phyloP scores from a whole-genome alignment of 2,113 vertebrate species.

The Butorides virescens region DNA sequence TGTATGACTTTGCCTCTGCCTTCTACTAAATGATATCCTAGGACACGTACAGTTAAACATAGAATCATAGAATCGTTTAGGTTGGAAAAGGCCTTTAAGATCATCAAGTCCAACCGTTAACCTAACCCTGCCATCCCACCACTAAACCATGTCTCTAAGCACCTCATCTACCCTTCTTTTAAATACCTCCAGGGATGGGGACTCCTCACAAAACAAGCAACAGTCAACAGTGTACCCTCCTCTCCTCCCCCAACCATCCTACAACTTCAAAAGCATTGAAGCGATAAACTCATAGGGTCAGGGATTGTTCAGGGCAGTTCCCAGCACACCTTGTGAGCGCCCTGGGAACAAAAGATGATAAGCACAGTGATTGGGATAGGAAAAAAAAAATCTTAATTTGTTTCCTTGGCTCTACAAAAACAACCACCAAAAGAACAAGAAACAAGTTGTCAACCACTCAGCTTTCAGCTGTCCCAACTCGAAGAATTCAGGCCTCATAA shows the following conservation, averaged over 20 bases:
- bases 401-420: background rate
- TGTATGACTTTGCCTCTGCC: background rate
- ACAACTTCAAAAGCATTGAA: background rate
- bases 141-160: too few relatives aligned
- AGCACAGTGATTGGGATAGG: fast-evolving
- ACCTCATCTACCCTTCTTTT: too few relatives aligned
- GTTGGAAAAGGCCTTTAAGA: too few relatives aligned
- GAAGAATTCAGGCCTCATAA: background rate
- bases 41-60: fast-evolving
- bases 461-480: background rate
- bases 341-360: background rate
- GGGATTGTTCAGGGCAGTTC: background rate
- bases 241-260: background rate
- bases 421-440: background rate
- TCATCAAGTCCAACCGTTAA: too few relatives aligned
- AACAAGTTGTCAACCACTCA: background rate
- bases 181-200: too few relatives aligned
- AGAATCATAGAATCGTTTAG: background rate
- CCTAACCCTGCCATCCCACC: too few relatives aligned
- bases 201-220: background rate
- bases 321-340: background rate
- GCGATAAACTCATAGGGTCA: fast-evolving
- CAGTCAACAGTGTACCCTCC: background rate
- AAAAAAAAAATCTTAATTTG: background rate
- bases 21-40: background rate